These are phyloP conservation scores for Melanotaenia maccullochi DNA, from an alignment of 2,797 vertebrate genomes.

Conservation along the genomic window DNA sequence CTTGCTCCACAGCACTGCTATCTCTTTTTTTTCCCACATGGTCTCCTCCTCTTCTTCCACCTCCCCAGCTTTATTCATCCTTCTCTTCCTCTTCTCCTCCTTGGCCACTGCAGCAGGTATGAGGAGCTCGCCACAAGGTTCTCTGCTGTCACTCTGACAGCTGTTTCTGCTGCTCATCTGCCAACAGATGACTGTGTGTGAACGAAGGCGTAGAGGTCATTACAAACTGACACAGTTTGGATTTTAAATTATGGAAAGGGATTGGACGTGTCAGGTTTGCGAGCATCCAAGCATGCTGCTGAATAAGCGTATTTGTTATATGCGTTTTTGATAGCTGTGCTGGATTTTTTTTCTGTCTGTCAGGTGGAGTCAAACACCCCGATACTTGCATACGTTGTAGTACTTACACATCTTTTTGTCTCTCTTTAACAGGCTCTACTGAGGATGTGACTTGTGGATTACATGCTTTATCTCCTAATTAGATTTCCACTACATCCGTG, in stretches of 20 bases:
- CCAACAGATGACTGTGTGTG: conserved; percentile 39
- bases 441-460: conserved; percentile 78
- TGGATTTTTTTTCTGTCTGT: conserved; percentile 31
- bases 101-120: conserved; percentile 54
- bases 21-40: background rate
- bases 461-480: conserved; percentile 20
- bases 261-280: conserved; percentile 25
- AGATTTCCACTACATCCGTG: conserved; percentile 9
- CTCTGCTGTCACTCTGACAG: conserved; percentile 58
- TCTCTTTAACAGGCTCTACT: conserved; percentile 70
- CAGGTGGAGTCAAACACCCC: conserved; percentile 52
- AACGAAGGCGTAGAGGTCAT: conserved; percentile 40
- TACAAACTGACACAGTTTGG: conserved; percentile 40
- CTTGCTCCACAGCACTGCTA: conserved; percentile 38
- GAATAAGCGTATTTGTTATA: conserved; percentile 4
- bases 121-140: conserved; percentile 52
- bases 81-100: too few relatives aligned
- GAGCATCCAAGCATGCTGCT: background rate
- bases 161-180: conserved; percentile 59
- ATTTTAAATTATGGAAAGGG: conserved; percentile 53
- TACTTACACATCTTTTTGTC: conserved; percentile 48
- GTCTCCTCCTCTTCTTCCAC: background rate
- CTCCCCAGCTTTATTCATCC: background rate
- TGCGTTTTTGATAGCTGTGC: conserved; percentile 2
- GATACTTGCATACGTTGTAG: conserved; percentile 23